Evolutionary conservation across 1,140 invertebrate species (phyloP).

Genomic region (Oscheius sp.): DNA sequence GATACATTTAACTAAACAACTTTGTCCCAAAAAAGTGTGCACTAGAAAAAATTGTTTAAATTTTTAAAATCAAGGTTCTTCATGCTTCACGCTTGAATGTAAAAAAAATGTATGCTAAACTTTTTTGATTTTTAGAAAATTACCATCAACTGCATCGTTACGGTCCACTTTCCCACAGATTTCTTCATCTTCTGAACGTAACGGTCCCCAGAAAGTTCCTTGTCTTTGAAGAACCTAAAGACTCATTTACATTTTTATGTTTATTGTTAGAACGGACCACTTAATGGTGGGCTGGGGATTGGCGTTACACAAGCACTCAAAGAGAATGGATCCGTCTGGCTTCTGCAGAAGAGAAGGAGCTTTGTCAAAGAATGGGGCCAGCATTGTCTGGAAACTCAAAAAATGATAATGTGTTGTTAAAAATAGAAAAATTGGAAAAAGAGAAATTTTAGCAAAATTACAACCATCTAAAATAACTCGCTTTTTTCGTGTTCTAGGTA

Average conservation of each 20-base stretch:
- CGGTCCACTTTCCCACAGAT: slow-evolving; percentile 44
- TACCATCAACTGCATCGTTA: slow-evolving; percentile 44
- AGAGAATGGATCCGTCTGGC: slow-evolving; percentile 47
- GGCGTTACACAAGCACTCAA: slow-evolving; percentile 45
- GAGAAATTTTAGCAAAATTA: background rate
- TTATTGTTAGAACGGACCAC: slow-evolving; percentile 29
- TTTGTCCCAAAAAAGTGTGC: too few species aligned
- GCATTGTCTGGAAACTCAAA: too few species aligned
- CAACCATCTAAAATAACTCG: too few species aligned
- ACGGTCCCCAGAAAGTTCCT: slow-evolving; percentile 43
- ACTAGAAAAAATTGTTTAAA: too few species aligned
- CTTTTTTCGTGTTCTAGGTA: too few species aligned
- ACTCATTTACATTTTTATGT: background rate
- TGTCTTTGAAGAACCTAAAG: slow-evolving; percentile 42
- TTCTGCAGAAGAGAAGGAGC: slow-evolving; percentile 39
- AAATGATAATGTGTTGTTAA: too few species aligned
- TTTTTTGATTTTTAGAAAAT: too few species aligned
- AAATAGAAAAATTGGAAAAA: background rate
- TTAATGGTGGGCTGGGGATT: slow-evolving; percentile 46
- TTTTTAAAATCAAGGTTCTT: too few species aligned
- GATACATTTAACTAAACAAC: too few species aligned
- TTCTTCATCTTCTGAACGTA: slow-evolving; percentile 45
- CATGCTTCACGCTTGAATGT: too few species aligned
- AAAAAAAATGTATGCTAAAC: too few species aligned
- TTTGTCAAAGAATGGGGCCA: slow-evolving; percentile 47